Percentiles rank a stretch among this genome's conserved stretches.
Evolutionary conservation across 2,888 invertebrate species (phyloP).

Genomic region (Phyto melanocephala): DNA sequence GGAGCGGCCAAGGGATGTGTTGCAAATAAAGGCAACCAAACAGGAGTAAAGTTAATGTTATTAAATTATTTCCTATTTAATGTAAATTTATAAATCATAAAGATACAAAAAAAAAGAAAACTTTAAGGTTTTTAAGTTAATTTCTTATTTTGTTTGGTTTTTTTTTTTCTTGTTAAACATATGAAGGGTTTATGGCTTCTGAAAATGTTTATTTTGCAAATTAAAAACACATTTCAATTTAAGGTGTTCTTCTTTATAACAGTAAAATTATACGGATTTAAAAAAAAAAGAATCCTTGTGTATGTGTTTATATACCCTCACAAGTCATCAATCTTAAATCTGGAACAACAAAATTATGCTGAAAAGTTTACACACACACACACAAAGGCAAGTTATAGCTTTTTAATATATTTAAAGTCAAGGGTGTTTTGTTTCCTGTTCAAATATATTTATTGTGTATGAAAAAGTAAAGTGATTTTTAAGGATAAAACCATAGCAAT

Average conservation of each 20-base stretch:
- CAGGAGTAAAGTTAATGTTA: conserved; percentile 2
- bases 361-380: neutral
- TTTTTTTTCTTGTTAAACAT: neutral
- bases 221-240: conserved; percentile 9
- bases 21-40: neutral
- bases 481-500: neutral
- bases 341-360: neutral
- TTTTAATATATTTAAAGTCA: neutral
- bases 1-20: too few species aligned
- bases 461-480: neutral
- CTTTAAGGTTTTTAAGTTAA: neutral
- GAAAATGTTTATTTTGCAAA: neutral
- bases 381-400: neutral
- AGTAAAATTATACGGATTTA: too few species aligned
- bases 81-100: neutral
- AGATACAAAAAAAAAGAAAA: neutral
- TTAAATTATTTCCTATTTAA: conserved; percentile 46
- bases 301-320: conserved; percentile 13
- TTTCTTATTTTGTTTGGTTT: neutral
- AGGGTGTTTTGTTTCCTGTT: neutral
- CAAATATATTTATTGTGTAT: neutral
- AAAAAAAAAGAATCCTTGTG: too few species aligned
- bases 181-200: neutral
- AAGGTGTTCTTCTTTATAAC: neutral
- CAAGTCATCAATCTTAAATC: conserved; percentile 45